Percentiles rank a stretch among this genome's conserved stretches.
These are phyloP conservation scores for Antheraea yamamai DNA, from an alignment of 2,888 invertebrate species.

Conservation along the genomic window DNA sequence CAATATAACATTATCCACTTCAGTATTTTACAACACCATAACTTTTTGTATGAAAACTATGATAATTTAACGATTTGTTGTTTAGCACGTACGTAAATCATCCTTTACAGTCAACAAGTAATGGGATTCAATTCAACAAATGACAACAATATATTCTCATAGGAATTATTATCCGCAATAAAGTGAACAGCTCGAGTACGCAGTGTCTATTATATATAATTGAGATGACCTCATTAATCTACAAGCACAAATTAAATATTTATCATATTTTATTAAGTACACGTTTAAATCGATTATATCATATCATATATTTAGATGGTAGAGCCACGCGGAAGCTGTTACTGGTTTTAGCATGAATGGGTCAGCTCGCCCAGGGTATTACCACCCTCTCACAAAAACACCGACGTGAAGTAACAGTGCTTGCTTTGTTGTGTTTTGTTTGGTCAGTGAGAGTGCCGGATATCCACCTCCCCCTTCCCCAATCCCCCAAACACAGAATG, in stretches of 20 bases:
- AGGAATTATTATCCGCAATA: neutral
- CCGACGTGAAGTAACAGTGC: too few species aligned
- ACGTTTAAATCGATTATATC: neutral
- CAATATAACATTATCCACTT: constrained; percentile 1
- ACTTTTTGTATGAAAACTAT: neutral
- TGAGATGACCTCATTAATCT: neutral
- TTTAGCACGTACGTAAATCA: constrained; percentile 17
- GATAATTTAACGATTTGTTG: constrained; percentile 1
- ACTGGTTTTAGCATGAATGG: too few species aligned
- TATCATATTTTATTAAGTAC: neutral
- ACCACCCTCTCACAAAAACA: too few species aligned
- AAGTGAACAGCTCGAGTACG: neutral
- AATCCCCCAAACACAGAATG: too few species aligned
- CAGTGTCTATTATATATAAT: neutral
- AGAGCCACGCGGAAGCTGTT: too few species aligned
- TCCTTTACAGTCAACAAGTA: constrained; percentile 19
- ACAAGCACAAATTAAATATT: neutral
- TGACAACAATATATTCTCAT: neutral
- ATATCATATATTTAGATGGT: too few species aligned
- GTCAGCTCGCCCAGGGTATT: too few species aligned
- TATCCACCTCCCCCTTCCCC: too few species aligned
- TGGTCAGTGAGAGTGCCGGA: too few species aligned
- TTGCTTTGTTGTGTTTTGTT: too few species aligned
- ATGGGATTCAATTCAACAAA: neutral
- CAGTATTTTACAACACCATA: constrained; percentile 11